Evolutionary conservation across 2,888 invertebrate genomes (phyloP).

Genomic region (Drosophila sordidula): DNA sequence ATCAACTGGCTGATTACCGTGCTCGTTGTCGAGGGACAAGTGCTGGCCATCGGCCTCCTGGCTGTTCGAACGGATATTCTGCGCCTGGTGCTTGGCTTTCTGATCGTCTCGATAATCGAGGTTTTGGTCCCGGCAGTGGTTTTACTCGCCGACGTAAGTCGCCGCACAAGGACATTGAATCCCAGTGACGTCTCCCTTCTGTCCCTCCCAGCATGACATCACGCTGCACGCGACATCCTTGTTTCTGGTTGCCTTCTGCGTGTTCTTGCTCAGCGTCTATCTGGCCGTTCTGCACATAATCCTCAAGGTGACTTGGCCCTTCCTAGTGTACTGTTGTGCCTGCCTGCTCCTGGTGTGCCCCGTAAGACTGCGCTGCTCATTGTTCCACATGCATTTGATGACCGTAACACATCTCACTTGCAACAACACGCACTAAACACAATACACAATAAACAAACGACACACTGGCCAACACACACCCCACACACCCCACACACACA

Average conservation of each 20-base stretch:
- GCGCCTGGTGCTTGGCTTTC: conserved; percentile 15
- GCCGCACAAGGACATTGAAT: background rate
- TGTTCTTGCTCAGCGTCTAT: conserved; percentile 47
- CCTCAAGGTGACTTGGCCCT: conserved; percentile 10
- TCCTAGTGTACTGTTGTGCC: conserved; percentile 29
- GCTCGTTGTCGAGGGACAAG: conserved; percentile 41
- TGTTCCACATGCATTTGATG: conserved; percentile 27
- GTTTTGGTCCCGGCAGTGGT: conserved; percentile 12
- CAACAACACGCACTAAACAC: background rate
- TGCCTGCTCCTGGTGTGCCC: conserved; percentile 35
- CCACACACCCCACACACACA: background rate
- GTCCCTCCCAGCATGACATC: conserved; percentile 39
- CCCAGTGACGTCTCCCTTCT: background rate
- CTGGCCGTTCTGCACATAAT: conserved; percentile 9
- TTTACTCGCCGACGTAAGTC: conserved; percentile 42
- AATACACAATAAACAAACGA: conserved; percentile 5
- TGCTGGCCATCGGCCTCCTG: conserved; percentile 27
- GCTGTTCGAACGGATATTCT: background rate
- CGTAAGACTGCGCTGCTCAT: conserved; percentile 48
- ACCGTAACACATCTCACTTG: conserved; percentile 33
- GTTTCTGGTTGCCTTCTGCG: conserved; percentile 23
- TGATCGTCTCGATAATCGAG: conserved; percentile 24
- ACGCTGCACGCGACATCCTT: conserved; percentile 30
- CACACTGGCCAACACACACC: background rate
- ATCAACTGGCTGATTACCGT: conserved; percentile 35